These are phyloP conservation scores for Macrocentrus cingulum DNA, from an alignment of 1,140 invertebrate species.

Conservation along the genomic window DNA sequence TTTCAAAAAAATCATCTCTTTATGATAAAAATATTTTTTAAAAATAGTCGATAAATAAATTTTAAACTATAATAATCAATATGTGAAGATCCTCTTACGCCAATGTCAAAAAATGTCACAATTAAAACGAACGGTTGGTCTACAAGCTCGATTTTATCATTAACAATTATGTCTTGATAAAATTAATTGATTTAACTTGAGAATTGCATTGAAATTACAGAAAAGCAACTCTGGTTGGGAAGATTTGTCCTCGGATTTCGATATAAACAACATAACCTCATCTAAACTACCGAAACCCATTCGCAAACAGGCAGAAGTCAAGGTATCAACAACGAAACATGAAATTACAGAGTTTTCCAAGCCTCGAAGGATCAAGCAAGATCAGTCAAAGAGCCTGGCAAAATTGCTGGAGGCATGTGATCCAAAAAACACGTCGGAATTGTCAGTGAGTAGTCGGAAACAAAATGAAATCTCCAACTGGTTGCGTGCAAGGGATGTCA, in stretches of 20 bases:
- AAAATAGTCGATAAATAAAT: too few relatives aligned
- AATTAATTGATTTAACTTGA: not conserved
- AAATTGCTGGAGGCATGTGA: slow-evolving; percentile 43
- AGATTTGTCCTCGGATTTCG: slow-evolving; percentile 6
- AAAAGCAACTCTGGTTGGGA: slow-evolving; percentile 10
- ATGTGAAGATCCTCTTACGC: too few relatives aligned
- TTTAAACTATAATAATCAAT: too few relatives aligned
- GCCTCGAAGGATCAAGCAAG: slow-evolving; percentile 22
- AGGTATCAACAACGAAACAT: too few relatives aligned
- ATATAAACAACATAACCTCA: too few relatives aligned
- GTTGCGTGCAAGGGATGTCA: slow-evolving; percentile 39
- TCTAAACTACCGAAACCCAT: too few relatives aligned
- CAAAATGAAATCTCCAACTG: slow-evolving; percentile 49
- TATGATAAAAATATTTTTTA: too few relatives aligned
- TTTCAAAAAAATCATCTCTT: too few relatives aligned
- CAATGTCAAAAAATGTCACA: slow-evolving; percentile 10
- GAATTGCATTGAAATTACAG: not conserved
- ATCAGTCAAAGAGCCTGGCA: slow-evolving; percentile 34
- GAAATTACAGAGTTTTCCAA: too few relatives aligned
- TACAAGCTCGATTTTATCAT: not conserved
- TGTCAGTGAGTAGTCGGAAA: slow-evolving; percentile 50
- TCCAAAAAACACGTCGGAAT: slow-evolving; percentile 42
- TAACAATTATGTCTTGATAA: not conserved
- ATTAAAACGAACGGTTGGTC: slow-evolving; percentile 8
- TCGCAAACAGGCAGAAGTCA: too few relatives aligned